A percentile compares a stretch with the other conserved stretches of the same genome.
phyloP scores from a whole-genome alignment of 1,140 invertebrate species.

The Drosophila littoralis region DNA sequence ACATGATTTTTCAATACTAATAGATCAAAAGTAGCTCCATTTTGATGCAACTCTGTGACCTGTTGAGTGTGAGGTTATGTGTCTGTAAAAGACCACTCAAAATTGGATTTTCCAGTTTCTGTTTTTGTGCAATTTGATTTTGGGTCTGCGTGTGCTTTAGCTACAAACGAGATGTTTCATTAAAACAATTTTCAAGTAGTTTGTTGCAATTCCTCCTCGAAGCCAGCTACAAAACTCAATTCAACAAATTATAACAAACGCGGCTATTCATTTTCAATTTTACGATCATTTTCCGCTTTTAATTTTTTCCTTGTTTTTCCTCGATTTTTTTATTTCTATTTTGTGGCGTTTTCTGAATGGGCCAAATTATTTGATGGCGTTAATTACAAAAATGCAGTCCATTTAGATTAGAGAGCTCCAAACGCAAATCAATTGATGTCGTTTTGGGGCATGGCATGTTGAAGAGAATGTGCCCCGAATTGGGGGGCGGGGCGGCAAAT shows the following conservation, averaged over 20 bases:
- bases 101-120: background rate
- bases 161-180: constrained; percentile 35
- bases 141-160: constrained; percentile 2
- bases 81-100: constrained; percentile 9
- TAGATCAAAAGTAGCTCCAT: background rate
- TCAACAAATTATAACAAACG: constrained; percentile 30
- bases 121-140: constrained; percentile 18
- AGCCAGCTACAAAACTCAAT: background rate
- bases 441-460: background rate
- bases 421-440: constrained; percentile 41
- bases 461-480: too few relatives aligned
- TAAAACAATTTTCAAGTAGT: constrained; percentile 47
- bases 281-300: constrained; percentile 17
- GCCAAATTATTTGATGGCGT: constrained; percentile 48
- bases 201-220: constrained; percentile 24
- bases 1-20: background rate
- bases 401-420: constrained; percentile 47
- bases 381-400: constrained; percentile 53
- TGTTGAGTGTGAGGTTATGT: constrained; percentile 15
- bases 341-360: background rate
- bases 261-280: constrained; percentile 37
- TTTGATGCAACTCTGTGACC: background rate
- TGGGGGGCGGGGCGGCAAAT: constrained; percentile 4
- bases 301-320: background rate
- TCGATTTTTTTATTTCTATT: background rate